Evolutionary conservation across 1,140 invertebrate genomes (phyloP), one percentile per base, ranked within the genome.

Genomic region (Apocrypta bakeri): DNA sequence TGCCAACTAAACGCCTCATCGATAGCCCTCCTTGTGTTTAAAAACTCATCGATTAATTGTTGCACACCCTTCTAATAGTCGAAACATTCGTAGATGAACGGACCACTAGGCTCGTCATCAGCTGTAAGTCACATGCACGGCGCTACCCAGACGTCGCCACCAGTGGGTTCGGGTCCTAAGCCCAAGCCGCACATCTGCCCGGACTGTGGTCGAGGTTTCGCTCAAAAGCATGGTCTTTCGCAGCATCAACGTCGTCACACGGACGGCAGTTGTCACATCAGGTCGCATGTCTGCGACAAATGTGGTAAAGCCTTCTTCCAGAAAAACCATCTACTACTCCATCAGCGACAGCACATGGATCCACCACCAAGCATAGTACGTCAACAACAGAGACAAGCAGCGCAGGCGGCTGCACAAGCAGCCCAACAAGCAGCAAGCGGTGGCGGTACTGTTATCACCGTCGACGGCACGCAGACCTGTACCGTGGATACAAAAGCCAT

Each of bases 291-390:
- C 12, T 97, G 96, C 87, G 94, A 95, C 82, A 95, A 96, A 85
- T 97, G 97, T 88, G 96, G 96, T 66, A 97, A 97, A 89, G 96
- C 96, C 24, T 97, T 97, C 93, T 96, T 96, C 92, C 96, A 97
- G 89, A 96, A 96, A 90, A 96, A 96, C 90, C 96, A 96, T 87
- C 89, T 97, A 77, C 93, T 96, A 88, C 90, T 96, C 33, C 96
- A 97, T 90, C 95, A 96, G 88, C 92, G 96, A 24, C 96, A 96
- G 85, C 96, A 97, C 89, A 95, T 96, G 94, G 96, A 97, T 89
- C 92, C 94, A 78, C 95, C 94, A 66, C 93, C 93, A 0, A 92
- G 92, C 81, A 91, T 92, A 90, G 73, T 92, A 63, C 87, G 90
- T n/a, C 92, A 93, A 71, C 92, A 93, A 80, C 92, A 93, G 27